These are phyloP conservation scores for Malthinus seriepunctatus DNA, from an alignment of 2,888 invertebrate species.

Conservation along the genomic window DNA sequence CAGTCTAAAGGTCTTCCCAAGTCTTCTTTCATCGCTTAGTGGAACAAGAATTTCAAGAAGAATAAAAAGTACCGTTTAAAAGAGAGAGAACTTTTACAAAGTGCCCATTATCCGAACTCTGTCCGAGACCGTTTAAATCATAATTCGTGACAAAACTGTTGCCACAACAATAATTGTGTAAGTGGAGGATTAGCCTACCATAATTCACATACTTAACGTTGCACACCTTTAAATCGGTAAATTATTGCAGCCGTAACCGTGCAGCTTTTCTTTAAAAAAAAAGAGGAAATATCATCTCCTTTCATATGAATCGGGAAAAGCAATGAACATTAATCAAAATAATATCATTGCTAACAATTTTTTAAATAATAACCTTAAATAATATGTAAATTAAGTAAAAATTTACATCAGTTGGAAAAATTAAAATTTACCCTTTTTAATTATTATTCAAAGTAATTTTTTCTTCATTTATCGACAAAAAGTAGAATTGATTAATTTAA, in stretches of 20 bases:
- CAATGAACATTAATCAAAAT: constrained; percentile 1
- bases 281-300: not conserved
- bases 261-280: constrained; percentile 1
- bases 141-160: constrained; percentile 46
- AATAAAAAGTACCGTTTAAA: too few species aligned
- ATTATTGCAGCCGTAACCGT: constrained; percentile 9
- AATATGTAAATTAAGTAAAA: too few species aligned
- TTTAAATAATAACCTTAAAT: not conserved
- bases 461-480: not conserved
- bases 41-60: too few species aligned
- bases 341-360: not conserved
- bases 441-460: not conserved
- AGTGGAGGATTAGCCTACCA: constrained; percentile 33
- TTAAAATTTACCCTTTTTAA: too few species aligned
- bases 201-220: constrained; percentile 27
- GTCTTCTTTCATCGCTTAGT: too few species aligned
- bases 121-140: not conserved
- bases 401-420: too few species aligned
- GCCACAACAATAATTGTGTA: constrained; percentile 39
- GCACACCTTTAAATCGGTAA: constrained; percentile 18
- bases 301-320: not conserved
- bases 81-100: too few species aligned
- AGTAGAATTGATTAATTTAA: not conserved
- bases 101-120: too few species aligned
- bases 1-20: too few species aligned